Evolutionary conservation across 1,140 invertebrate species (phyloP).

Genomic region (Drosophila athabasca): DNA sequence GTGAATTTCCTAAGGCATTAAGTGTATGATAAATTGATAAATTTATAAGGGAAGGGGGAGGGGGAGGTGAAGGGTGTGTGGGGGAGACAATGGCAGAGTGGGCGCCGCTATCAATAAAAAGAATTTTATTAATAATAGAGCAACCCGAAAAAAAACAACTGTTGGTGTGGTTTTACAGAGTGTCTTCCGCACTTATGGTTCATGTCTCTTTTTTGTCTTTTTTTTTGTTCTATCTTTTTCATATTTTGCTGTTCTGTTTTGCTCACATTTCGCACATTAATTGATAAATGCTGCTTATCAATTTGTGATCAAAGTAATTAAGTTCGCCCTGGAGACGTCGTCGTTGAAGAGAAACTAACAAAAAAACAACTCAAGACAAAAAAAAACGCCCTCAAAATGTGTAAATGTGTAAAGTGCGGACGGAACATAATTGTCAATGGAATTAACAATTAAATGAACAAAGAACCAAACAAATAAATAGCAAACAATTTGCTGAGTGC

Average conservation of each 20-base stretch:
- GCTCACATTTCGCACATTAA: conserved; percentile 64
- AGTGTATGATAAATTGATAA: conserved; percentile 57
- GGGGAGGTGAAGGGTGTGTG: too few species aligned
- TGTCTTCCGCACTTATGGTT: conserved; percentile 5
- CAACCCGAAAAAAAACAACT: conserved; percentile 16
- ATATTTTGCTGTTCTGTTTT: conserved; percentile 31
- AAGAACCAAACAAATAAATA: conserved; percentile 24
- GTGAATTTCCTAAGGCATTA: conserved; percentile 41
- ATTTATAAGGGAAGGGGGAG: not conserved
- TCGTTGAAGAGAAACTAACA: conserved; percentile 33
- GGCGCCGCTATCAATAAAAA: conserved; percentile 67
- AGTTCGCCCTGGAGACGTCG: conserved; percentile 33
- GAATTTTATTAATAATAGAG: conserved; percentile 45
- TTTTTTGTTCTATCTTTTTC: conserved; percentile 21
- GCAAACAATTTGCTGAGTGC: conserved; percentile 56
- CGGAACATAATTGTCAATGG: conserved; percentile 50
- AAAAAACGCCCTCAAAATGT: conserved; percentile 45
- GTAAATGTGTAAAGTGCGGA: conserved; percentile 62
- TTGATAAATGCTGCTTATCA: conserved; percentile 74
- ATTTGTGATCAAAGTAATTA: conserved; percentile 74
- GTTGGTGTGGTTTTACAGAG: not conserved
- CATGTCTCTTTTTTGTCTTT: conserved; percentile 4
- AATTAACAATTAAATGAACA: conserved; percentile 55
- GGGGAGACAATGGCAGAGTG: conserved; percentile 17
- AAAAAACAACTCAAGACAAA: conserved; percentile 6